Percentiles rank a stretch among this genome's conserved stretches.
These are phyloP conservation scores for Erethizon dorsatum DNA, from an alignment of 2,797 vertebrate species.

Conservation along the genomic window DNA sequence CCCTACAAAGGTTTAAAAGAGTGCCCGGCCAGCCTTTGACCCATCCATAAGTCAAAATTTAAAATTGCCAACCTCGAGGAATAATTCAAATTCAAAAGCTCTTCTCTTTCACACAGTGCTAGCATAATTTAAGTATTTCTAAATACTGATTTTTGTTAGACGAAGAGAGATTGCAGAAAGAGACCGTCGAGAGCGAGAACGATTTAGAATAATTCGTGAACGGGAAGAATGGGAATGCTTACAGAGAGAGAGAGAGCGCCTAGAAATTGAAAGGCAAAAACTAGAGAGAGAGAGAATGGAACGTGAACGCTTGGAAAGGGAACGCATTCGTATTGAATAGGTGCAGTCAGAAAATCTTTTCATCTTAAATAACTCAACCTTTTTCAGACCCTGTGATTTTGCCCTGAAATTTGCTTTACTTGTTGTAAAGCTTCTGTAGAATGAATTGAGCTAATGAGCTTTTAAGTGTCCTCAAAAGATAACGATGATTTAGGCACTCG, in stretches of 20 bases:
- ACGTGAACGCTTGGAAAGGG: conserved; percentile 96
- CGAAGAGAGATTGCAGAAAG: conserved; percentile 96
- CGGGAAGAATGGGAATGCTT: conserved; percentile 95
- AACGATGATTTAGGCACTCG: conserved; percentile 62
- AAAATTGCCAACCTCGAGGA: conserved; percentile 79
- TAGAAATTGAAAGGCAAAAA: conserved; percentile 97
- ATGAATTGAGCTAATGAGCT: conserved; percentile 70
- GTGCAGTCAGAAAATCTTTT: conserved; percentile 89
- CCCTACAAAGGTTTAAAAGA: no score
- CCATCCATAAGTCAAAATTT: conserved; percentile 80
- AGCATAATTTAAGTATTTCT: conserved; percentile 86
- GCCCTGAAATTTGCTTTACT: conserved; percentile 81
- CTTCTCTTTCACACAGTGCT: conserved; percentile 83
- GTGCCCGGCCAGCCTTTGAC: no score
- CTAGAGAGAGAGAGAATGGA: conserved; percentile 97
- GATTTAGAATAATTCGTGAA: conserved; percentile 94
- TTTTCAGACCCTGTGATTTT: conserved; percentile 79
- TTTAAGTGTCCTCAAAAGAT: conserved; percentile 66
- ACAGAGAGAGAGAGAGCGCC: conserved; percentile 95
- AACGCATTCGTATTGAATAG: conserved; percentile 98
- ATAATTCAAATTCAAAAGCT: conserved; percentile 80
- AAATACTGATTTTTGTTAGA: conserved; percentile 89
- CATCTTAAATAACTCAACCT: conserved; percentile 83
- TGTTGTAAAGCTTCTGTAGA: conserved; percentile 75
- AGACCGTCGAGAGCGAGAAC: conserved; percentile 94